Evolutionary conservation across 2,888 invertebrate species (phyloP), one percentile per base, ranked within the genome.

Genomic region (Ernsta delagoae): DNA sequence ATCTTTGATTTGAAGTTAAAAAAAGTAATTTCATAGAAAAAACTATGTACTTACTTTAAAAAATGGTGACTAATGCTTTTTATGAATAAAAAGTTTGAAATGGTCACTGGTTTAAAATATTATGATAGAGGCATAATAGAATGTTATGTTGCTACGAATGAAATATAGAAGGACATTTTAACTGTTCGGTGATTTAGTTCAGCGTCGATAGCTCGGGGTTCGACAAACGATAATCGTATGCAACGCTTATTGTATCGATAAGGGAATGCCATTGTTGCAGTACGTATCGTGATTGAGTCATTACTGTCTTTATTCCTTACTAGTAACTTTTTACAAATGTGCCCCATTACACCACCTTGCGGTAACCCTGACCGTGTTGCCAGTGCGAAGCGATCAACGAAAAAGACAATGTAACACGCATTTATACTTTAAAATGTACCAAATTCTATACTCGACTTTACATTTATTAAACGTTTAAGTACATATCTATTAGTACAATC

Each of bases 241-340:
- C 93, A 93, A 93, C 93, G 92, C 93, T 93, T 93, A 93, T 93
- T 93, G 89, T 90, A 89, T 88, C 80, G 87, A 93, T 92, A 92
- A 90, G 92, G 90, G 89, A 86, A 83, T 86, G 87, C 88, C 89
- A 84, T 88, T 84, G 92, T 92, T 93, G 93, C 92, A 93, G 90
- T 93, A 93, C 93, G 87, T 85, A 86, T 92, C 91, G 92, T 92
- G 92, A 88, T 86, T 85, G 91, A 91, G 92, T 92, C 92, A 86
- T 81, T 60, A 59, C 72, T 83, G 78, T 78, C 80, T 80, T 77
- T 75, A 75, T 31, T 31, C 31, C 31, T 31, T 31, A 31, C 31
- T 3, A 31, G 31, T 31, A 3, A 31, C 24, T 24, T 1, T 24
- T 24, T 24, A 24, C 24, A 41, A 62, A 59, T 64, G 9, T 71